Evolutionary conservation across 2,888 invertebrate genomes (phyloP).

Genomic region (Ochlodes sylvanus): DNA sequence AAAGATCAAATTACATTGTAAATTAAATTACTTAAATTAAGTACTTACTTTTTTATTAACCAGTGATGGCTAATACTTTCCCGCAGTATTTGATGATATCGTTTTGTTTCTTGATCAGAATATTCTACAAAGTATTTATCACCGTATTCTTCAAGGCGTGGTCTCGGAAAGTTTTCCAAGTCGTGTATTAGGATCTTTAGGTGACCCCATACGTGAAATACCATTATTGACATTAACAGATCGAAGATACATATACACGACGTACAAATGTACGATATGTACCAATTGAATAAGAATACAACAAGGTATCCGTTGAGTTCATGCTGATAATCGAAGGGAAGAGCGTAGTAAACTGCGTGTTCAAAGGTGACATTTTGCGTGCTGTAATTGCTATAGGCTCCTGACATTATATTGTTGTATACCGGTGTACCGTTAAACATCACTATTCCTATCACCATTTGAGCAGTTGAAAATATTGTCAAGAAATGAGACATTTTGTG

Average conservation of each 20-base stretch:
- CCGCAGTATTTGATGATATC: conserved; percentile 29
- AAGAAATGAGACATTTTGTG: conserved; percentile 45
- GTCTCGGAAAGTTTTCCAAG: conserved; percentile 43
- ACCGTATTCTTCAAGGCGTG: conserved; percentile 14
- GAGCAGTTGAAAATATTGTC: conserved; percentile 36
- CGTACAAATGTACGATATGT: conserved; percentile 40
- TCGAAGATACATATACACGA: conserved; percentile 46
- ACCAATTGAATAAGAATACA: conserved; percentile 40
- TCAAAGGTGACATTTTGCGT: conserved; percentile 41
- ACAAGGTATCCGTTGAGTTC: conserved; percentile 38
- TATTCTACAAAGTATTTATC: conserved; percentile 18
- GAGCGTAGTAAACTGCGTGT: conserved; percentile 40
- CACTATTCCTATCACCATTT: conserved; percentile 39
- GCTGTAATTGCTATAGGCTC: conserved; percentile 35
- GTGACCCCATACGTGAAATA: conserved; percentile 51
- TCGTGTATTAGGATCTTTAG: conserved; percentile 47
- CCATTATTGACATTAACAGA: conserved; percentile 47
- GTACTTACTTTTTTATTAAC: conserved; percentile 43
- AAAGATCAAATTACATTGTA: too few relatives aligned
- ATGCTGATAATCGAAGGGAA: conserved; percentile 42
- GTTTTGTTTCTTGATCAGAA: conserved; percentile 32
- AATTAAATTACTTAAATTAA: too few relatives aligned
- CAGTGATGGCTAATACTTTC: conserved; percentile 39
- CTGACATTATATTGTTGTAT: conserved; percentile 43
- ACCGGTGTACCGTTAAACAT: conserved; percentile 46